phyloP scores from a whole-genome alignment of 2,797 vertebrate genomes.

The Sarcoramphus papa region DNA sequence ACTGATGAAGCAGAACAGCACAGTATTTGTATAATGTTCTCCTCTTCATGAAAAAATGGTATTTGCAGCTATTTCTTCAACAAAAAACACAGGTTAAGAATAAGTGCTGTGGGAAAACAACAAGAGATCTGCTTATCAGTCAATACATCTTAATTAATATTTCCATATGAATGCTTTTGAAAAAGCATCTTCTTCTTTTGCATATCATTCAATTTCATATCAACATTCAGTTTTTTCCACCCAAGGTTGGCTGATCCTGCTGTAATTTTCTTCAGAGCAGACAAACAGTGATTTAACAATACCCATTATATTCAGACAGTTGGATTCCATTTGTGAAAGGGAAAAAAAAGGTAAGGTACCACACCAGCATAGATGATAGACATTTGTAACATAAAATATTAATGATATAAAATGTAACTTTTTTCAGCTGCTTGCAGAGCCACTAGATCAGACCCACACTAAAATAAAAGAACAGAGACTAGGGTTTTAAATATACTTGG shows the following conservation, averaged over 20 bases:
- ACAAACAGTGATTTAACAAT: background rate
- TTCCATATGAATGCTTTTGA: background rate
- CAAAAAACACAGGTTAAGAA: background rate
- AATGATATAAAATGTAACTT: background rate
- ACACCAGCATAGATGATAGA: background rate
- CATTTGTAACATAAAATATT: background rate
- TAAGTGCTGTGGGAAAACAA: background rate
- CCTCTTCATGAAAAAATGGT: background rate
- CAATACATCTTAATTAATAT: background rate
- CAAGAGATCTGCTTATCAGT: background rate
- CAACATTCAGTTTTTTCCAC: background rate
- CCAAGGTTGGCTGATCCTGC: background rate
- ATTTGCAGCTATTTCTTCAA: background rate
- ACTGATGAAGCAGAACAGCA: background rate
- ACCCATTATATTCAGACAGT: background rate
- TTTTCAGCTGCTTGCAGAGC: background rate
- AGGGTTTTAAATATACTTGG: background rate
- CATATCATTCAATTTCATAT: background rate
- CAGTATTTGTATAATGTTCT: background rate
- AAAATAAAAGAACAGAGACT: background rate
- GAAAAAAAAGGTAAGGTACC: background rate
- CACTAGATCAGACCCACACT: background rate
- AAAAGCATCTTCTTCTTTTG: background rate
- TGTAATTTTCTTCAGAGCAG: background rate
- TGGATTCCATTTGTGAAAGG: background rate